Percentiles rank a stretch among this genome's conserved stretches.
These are phyloP conservation scores for Hyles vespertilio DNA, from an alignment of 1,140 invertebrate genomes.

Conservation along the genomic window DNA sequence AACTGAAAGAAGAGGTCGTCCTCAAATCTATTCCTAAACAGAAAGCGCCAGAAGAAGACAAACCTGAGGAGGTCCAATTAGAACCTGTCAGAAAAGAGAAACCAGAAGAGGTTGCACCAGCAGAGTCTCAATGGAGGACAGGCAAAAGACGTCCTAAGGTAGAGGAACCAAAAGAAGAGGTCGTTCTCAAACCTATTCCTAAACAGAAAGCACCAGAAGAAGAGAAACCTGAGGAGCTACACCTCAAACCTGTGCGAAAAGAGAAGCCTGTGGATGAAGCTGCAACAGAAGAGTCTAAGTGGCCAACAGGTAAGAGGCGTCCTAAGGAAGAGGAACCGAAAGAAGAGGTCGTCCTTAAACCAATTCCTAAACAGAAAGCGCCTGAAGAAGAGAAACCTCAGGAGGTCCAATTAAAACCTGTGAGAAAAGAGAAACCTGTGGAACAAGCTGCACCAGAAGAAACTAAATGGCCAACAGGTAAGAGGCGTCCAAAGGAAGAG, in stretches of 20 bases:
- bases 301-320: constrained; percentile 14
- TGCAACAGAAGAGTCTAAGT: constrained; percentile 32
- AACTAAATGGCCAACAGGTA: constrained; percentile 30
- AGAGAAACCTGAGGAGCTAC: constrained; percentile 4
- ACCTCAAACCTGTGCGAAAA: constrained; percentile 17
- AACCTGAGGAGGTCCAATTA: background rate
- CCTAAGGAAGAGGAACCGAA: constrained; percentile 23
- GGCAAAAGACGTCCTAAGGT: constrained; percentile 3
- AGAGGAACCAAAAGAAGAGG: constrained; percentile 10
- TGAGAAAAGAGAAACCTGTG: constrained; percentile 16
- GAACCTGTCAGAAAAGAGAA: constrained; percentile 19
- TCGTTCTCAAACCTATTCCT: constrained; percentile 11
- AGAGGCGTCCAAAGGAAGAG: constrained; percentile 21
- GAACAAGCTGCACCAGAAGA: constrained; percentile 24
- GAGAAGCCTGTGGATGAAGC: constrained; percentile 20
- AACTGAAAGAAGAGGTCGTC: constrained; percentile 54
- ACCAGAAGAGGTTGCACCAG: constrained; percentile 12
- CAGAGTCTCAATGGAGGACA: background rate
- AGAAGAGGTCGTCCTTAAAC: constrained; percentile 25
- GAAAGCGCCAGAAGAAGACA: constrained; percentile 20
- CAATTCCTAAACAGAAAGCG: constrained; percentile 19
- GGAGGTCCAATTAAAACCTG: constrained; percentile 19
- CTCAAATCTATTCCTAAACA: constrained; percentile 22
- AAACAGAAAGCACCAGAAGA: constrained; percentile 5
- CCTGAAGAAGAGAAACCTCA: constrained; percentile 28